Evolutionary conservation across 2,113 vertebrate species (phyloP).

Genomic region (Myotis yumanensis): DNA sequence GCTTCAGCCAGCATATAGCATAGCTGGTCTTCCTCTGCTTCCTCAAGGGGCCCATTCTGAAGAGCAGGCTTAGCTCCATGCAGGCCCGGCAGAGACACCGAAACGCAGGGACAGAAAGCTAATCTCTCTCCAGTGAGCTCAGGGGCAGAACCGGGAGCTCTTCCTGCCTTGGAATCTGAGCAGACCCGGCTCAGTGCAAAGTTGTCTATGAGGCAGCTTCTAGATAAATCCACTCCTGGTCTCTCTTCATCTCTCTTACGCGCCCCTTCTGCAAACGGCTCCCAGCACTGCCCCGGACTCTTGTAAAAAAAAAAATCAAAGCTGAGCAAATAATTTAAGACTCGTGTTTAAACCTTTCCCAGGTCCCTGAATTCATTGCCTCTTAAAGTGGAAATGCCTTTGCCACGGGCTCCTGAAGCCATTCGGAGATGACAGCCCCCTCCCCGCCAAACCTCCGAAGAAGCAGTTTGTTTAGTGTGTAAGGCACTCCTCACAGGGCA

Average conservation of each 20-base stretch:
- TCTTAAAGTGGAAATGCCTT: slow-evolving; percentile 71
- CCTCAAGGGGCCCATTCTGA: slow-evolving; percentile 60
- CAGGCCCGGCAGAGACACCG: slow-evolving; percentile 21
- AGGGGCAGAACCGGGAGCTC: background rate
- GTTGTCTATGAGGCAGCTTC: slow-evolving; percentile 56
- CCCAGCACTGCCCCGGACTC: slow-evolving; percentile 66
- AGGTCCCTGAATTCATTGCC: slow-evolving; percentile 71
- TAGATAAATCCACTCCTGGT: slow-evolving; percentile 63
- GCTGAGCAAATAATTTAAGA: slow-evolving; percentile 73
- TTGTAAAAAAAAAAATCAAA: slow-evolving; percentile 79
- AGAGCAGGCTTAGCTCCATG: slow-evolving; percentile 73
- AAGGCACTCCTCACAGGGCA: background rate
- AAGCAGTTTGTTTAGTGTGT: background rate
- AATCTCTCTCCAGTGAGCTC: slow-evolving; percentile 49
- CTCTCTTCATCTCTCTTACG: slow-evolving; percentile 54
- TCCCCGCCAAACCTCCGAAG: background rate
- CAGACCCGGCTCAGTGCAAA: slow-evolving; percentile 7
- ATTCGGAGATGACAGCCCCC: background rate
- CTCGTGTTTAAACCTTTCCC: slow-evolving; percentile 73
- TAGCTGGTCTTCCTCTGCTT: slow-evolving; percentile 73
- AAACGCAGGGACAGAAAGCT: slow-evolving; percentile 46
- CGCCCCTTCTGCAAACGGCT: slow-evolving; percentile 75
- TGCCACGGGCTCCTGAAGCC: slow-evolving; percentile 46
- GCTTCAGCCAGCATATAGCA: slow-evolving; percentile 72
- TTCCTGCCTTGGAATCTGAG: background rate